Evolutionary conservation across 2,113 vertebrate genomes (phyloP).

Genomic region (Eidolon helvum): DNA sequence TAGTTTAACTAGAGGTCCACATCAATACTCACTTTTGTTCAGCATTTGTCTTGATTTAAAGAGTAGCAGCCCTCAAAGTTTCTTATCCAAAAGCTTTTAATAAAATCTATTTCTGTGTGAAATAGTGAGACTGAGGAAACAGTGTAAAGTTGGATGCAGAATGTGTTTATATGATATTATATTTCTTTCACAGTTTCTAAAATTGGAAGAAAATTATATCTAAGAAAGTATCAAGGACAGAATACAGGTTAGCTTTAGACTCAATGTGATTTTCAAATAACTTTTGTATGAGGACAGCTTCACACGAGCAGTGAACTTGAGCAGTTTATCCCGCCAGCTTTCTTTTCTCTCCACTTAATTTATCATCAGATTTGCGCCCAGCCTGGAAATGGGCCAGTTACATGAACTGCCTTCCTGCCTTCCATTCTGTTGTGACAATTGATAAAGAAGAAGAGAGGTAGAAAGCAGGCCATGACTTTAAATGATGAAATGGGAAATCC

Average conservation of each 20-base stretch:
- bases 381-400: constrained; percentile 35
- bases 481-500: constrained; percentile 40
- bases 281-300: neutral
- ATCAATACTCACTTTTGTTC: neutral
- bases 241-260: constrained; percentile 20
- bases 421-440: constrained; percentile 19
- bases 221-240: constrained; percentile 4
- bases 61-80: neutral
- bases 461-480: constrained; percentile 35
- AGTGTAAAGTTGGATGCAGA: neutral
- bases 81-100: neutral
- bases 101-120: neutral
- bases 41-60: constrained; percentile 20
- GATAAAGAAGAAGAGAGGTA: constrained; percentile 18
- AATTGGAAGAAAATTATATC: neutral
- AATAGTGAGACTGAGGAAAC: neutral
- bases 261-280: constrained; percentile 36
- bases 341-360: constrained; percentile 36
- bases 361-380: constrained; percentile 29
- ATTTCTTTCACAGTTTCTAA: constrained; percentile 29
- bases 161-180: neutral
- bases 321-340: neutral
- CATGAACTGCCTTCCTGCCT: constrained; percentile 25
- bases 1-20: neutral
- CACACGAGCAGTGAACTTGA: neutral